Evolutionary conservation across 2,113 vertebrate genomes (phyloP).

Genomic region (Brienomyrus longianalis): DNA sequence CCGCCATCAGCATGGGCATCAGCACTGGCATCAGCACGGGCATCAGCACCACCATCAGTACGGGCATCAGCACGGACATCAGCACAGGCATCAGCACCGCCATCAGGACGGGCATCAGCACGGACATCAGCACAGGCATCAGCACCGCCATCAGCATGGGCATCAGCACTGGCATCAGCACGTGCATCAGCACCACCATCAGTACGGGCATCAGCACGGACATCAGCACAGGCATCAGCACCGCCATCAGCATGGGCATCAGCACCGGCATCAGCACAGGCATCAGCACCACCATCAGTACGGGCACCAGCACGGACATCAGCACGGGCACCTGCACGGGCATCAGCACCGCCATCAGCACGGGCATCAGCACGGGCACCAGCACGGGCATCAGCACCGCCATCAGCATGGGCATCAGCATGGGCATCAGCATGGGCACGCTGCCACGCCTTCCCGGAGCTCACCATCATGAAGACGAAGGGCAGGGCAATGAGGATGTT

Average conservation of each 20-base stretch:
- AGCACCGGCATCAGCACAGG: neutral
- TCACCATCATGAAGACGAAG: conserved; percentile 73
- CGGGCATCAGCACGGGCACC: too few relatives aligned
- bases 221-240: neutral
- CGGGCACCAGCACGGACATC: neutral
- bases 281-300: neutral
- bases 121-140: neutral
- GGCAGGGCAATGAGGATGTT: conserved; percentile 65
- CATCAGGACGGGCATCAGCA: neutral
- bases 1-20: neutral
- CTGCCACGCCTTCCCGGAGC: neutral
- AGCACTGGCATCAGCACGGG: too few relatives aligned
- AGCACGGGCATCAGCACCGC: too few relatives aligned
- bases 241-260: neutral
- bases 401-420: neutral
- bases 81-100: neutral
- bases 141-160: neutral
- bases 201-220: neutral
- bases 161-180: neutral
- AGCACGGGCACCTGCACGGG: too few relatives aligned
- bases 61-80: too few relatives aligned
- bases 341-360: too few relatives aligned
- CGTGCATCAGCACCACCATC: too few relatives aligned
- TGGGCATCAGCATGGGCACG: neutral
- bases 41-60: too few relatives aligned